phyloP scores from a whole-genome alignment of 1,140 invertebrate species.

The Arctopsyche grandis region DNA sequence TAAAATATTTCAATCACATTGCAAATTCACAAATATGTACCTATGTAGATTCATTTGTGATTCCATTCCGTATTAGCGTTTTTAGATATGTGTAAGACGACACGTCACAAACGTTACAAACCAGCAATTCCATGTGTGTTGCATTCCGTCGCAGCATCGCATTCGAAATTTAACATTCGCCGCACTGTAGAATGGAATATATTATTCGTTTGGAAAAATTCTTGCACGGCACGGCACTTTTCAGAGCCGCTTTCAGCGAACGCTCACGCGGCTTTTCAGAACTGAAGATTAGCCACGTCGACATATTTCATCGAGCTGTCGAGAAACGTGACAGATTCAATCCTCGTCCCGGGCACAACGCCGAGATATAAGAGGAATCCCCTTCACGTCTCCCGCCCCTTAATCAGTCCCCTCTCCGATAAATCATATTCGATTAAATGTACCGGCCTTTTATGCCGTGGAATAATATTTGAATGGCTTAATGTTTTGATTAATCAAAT shows the following conservation, averaged over 20 bases:
- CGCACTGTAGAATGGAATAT: neutral
- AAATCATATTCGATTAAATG: neutral
- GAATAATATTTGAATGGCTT: constrained; percentile 35
- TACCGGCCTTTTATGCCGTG: constrained; percentile 5
- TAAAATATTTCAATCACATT: too few relatives aligned
- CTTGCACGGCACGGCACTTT: too few relatives aligned
- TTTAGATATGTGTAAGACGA: too few relatives aligned
- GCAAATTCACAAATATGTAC: too few relatives aligned
- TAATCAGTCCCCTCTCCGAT: neutral
- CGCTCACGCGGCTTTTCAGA: constrained; percentile 8
- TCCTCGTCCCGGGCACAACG: neutral
- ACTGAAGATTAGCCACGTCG: constrained; percentile 16
- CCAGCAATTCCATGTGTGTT: neutral
- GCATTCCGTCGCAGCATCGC: neutral
- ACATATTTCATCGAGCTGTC: constrained; percentile 26
- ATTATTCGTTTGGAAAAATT: too few relatives aligned
- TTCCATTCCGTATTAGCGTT: neutral
- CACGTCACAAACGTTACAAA: neutral
- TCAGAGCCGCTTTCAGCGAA: neutral
- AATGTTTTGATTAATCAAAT: constrained; percentile 40
- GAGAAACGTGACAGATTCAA: constrained; percentile 1
- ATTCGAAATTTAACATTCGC: neutral
- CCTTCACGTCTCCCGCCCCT: too few relatives aligned
- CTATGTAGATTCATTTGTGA: too few relatives aligned
- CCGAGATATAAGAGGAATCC: neutral